Conservation (phyloP, 2,888 invertebrate species). For the Eristalinus sepulchralis region DNA sequence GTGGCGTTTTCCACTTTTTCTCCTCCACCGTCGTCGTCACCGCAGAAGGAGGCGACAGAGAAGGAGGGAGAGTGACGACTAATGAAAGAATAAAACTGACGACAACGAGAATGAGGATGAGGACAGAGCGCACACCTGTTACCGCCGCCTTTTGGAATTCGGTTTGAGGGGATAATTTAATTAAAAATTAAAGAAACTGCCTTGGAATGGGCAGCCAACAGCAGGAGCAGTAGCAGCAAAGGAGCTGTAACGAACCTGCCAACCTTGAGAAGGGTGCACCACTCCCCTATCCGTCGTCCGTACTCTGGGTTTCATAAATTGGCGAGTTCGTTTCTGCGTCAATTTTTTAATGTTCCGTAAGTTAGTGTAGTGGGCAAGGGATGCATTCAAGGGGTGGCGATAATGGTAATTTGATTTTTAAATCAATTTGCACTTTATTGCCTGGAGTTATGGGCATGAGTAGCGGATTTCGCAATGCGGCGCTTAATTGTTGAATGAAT, state of each 20-base stretch:
- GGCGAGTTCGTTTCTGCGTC: slow-evolving; percentile 36
- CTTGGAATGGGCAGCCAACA: slow-evolving; percentile 31
- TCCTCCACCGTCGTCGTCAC: not conserved
- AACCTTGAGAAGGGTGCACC: not conserved
- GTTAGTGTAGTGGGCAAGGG: slow-evolving; percentile 29
- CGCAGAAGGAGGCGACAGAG: not conserved
- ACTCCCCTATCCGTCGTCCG: not conserved
- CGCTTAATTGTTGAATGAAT: slow-evolving; percentile 49
- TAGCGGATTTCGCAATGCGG: slow-evolving; percentile 47
- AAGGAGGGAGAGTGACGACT: slow-evolving; percentile 27
- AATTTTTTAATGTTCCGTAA: slow-evolving; percentile 43
- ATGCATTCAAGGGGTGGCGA: slow-evolving; percentile 39
- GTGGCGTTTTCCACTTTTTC: slow-evolving; percentile 44
- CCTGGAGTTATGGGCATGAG: slow-evolving; percentile 60
- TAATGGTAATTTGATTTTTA: slow-evolving; percentile 70
- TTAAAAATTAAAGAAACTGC: slow-evolving; percentile 69
- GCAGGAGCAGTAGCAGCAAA: not conserved
- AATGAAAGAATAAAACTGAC: slow-evolving; percentile 52
- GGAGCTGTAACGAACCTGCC: not conserved
- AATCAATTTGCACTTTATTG: slow-evolving; percentile 69
- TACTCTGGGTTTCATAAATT: slow-evolving; percentile 58
- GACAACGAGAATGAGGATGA: slow-evolving; percentile 13
- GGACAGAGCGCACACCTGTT: slow-evolving; percentile 64
- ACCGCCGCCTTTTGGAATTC: slow-evolving; percentile 41
- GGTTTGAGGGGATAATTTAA: slow-evolving; percentile 61